Conservation (phyloP, 1,140 invertebrate genomes). For the Monomorium pharaonis region DNA sequence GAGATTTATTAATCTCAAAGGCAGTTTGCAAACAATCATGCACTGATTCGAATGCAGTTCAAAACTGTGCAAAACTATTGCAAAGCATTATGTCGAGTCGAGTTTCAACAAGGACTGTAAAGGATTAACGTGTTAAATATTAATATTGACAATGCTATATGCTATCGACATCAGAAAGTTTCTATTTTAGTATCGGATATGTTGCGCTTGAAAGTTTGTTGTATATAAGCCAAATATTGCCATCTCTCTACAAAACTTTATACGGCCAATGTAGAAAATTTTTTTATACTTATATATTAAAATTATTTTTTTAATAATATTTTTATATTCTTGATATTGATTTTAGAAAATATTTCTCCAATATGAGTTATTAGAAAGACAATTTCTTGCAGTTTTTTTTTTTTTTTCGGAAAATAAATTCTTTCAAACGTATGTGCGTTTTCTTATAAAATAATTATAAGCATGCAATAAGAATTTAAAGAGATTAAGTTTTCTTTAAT, state of each 20-base stretch:
- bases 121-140: background rate
- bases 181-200: background rate
- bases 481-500: background rate
- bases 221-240: background rate
- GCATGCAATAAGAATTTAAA: background rate
- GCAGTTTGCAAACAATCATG: background rate
- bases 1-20: background rate
- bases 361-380: background rate
- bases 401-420: background rate
- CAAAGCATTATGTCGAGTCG: background rate
- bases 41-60: background rate
- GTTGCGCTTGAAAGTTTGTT: background rate
- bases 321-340: background rate
- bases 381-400: background rate
- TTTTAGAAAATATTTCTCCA: slow-evolving; percentile 3
- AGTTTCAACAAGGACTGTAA: background rate
- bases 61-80: background rate
- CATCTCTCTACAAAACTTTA: background rate
- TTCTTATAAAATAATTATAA: background rate
- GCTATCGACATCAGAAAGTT: background rate
- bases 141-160: background rate
- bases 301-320: background rate
- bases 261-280: background rate
- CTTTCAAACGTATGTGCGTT: background rate
- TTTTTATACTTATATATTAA: background rate